Evolutionary conservation across 2,888 invertebrate genomes (phyloP), one percentile per base, ranked within the genome.

Genomic region (Drosophila seclusa): DNA sequence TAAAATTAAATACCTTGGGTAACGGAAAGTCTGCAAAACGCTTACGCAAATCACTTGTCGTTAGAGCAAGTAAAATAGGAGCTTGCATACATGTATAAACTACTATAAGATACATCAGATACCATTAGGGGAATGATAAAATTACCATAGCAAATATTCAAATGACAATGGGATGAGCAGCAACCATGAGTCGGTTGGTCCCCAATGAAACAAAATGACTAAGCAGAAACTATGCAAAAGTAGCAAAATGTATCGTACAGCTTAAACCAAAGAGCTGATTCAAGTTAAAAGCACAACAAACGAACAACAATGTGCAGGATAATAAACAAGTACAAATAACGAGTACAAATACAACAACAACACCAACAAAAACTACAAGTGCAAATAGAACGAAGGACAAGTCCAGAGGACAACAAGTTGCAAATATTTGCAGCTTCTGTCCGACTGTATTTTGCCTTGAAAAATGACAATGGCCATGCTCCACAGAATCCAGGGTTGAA

Each of bases 201-300:
- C 34, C 34, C 38, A 45, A 38, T 50, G 63, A 32, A 70, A 58
- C 59, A 52, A 73, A 74, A 62, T 70, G 55, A 73, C 73, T 71
- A 71, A 69, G 65, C 65, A 73, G 59, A 63, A 80, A 80, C 61
- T 73, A 73, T 68, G 72, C 72, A 63, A 64, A 83, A 83, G 82
- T 78, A 69, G 76, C 76, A 79, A 73, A 79, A 83, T 86, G 80
- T 79, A 80, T 78, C 64, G 70, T 72, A 70, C 71, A 75, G 88
- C 74, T 86, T 83, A 80, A 86, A 74, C 83, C 82, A 80, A 83
- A 79, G 78, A 85, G 79, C 88, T 80, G 76, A 86, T 86, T 79
- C 82, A 78, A 83, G 73, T 74, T 81, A 85, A 89, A 85, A 83
- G 80, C 80, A 87, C 73, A 78, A 85, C 82, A 73, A 80, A 78